phyloP scores from a whole-genome alignment of 2,888 invertebrate genomes.

The Heteromurus nitidus region DNA sequence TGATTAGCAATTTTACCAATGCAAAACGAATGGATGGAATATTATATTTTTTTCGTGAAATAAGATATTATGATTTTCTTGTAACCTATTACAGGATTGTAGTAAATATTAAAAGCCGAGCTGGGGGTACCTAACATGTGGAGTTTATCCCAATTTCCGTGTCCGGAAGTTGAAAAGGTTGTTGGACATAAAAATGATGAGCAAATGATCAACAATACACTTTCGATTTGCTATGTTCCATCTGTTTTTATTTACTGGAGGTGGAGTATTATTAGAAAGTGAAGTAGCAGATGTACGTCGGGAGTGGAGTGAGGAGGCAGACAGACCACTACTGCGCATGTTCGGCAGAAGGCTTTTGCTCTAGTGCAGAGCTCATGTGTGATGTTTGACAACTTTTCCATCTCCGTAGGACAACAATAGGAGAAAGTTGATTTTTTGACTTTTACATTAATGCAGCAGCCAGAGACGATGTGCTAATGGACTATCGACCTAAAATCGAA shows the following conservation, averaged over 20 bases:
- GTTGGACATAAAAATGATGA: too few relatives aligned
- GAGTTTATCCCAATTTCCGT: too few relatives aligned
- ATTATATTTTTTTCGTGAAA: too few relatives aligned
- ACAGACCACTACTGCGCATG: neutral
- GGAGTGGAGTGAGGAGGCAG: neutral
- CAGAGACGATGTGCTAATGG: slow-evolving; percentile 61
- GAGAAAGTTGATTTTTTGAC: slow-evolving; percentile 60
- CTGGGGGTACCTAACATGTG: too few relatives aligned
- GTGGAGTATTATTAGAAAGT: too few relatives aligned
- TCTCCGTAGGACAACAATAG: slow-evolving; percentile 63
- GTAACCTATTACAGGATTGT: too few relatives aligned
- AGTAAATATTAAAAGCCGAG: too few relatives aligned
- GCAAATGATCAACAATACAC: too few relatives aligned
- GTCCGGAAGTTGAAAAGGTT: neutral
- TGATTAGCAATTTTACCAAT: too few relatives aligned
- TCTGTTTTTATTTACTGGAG: too few relatives aligned
- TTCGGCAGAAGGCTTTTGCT: neutral
- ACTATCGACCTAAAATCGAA: slow-evolving; percentile 65
- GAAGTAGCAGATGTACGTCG: neutral
- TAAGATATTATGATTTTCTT: too few relatives aligned
- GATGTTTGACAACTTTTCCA: slow-evolving; percentile 38
- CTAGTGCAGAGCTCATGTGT: neutral
- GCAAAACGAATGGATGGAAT: too few relatives aligned
- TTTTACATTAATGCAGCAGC: slow-evolving; percentile 9
- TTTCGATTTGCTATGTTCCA: slow-evolving; percentile 40